Evolutionary conservation across 2,113 vertebrate species (phyloP), one percentile per base, ranked within the genome.

Genomic region (Pedetes capensis): DNA sequence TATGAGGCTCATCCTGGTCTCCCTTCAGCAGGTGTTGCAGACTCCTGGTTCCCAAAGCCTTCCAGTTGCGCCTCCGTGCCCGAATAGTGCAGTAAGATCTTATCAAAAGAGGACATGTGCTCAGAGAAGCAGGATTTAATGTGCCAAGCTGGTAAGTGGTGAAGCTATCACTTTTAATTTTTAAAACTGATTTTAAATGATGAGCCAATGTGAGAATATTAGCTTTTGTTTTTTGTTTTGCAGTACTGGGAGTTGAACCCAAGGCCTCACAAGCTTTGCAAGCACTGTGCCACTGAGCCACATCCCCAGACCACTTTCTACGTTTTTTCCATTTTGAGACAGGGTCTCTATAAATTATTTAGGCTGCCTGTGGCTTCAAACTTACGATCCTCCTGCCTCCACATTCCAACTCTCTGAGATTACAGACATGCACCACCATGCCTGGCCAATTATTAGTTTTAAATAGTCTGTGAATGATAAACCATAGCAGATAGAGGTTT

Each of bases 81-180:
- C 87, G 74, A 39, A 44, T 29, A 18, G 3, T 42, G 59, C 11
- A 23, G 3, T 16, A 6, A 5, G 18, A 34, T 89, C 53, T 64
- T 44, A 25, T 23, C 63, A 8, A 20, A 78, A 68, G 17, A 3
- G 32, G 69, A 51, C 57, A 3, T 7, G 0, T 97, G 97, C 47
- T 55, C 22, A 1, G 16, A 49, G 44, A 2, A 16, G 27, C 87
- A 93, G 71, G 68, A 92, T 59, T 98, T 98, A 92, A 92, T 97
- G 71, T 98, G 97, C 86, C 96, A 97, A 64, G 39, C 69, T 18
- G 95, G 97, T 98, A 86, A 96, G 97, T 94, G 39, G 51, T 74
- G 8, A 64, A 49, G 2, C 57, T 78, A 13, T 53, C 25, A 37
- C 57, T 34, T 27, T 39, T n/a, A 59, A 61, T 25, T 80, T 68